Conservation (phyloP, 2,797 vertebrate species). For the Petrocephalus sullivani region DNA sequence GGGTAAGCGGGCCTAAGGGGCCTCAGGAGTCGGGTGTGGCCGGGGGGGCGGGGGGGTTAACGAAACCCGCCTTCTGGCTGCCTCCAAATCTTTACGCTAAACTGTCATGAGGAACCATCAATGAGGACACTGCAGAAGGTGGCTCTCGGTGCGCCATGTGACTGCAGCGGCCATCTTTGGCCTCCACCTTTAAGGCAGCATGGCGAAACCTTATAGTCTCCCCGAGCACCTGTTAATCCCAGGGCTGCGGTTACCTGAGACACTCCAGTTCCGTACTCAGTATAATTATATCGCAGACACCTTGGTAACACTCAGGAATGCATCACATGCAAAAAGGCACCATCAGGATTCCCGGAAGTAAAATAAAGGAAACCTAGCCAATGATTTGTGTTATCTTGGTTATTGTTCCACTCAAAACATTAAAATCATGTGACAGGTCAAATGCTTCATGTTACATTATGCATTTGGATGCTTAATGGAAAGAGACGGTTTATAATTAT, state of each 20-base stretch:
- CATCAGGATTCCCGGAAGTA: neutral
- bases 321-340: neutral
- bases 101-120: neutral
- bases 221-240: neutral
- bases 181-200: neutral
- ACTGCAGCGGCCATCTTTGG: neutral
- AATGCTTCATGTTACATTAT: neutral
- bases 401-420: neutral
- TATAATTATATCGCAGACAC: conserved; percentile 1
- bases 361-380: neutral
- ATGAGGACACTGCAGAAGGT: neutral
- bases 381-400: neutral
- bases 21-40: conserved; percentile 29
- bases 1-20: too few species aligned
- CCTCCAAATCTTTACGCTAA: conserved; percentile 7
- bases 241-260: neutral
- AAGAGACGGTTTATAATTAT: neutral
- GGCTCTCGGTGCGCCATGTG: neutral
- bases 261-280: neutral
- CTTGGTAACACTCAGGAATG: neutral
- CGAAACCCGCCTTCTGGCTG: neutral
- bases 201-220: neutral
- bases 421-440: neutral
- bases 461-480: neutral
- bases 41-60: conserved; percentile 1